These are phyloP conservation scores for Acropora yongei DNA, from an alignment of 64 coral and sea anemone species.

Conservation along the genomic window DNA sequence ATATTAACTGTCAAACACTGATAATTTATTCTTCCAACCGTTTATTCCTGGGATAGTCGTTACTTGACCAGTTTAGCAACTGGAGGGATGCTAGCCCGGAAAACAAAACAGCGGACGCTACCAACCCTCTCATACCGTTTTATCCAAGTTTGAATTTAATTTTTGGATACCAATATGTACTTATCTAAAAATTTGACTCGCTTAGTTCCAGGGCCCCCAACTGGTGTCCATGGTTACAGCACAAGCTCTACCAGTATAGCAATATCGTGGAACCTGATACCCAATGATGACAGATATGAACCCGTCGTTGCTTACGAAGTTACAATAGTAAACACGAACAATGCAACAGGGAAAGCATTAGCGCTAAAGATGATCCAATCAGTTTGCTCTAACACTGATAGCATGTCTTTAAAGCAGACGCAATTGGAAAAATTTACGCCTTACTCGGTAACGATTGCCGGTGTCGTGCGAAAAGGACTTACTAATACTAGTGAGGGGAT, in stretches of 20 bases:
- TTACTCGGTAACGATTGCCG: slow-evolving; percentile 27
- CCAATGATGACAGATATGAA: slow-evolving; percentile 9
- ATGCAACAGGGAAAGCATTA: background rate
- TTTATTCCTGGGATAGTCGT: too few relatives aligned
- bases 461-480: slow-evolving; percentile 1
- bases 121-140: too few relatives aligned
- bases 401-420: background rate
- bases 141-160: too few relatives aligned
- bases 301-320: background rate
- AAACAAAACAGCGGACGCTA: too few relatives aligned
- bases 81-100: too few relatives aligned
- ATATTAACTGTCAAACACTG: too few relatives aligned
- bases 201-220: slow-evolving; percentile 24
- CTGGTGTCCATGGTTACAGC: slow-evolving; percentile 9
- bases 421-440: slow-evolving; percentile 17
- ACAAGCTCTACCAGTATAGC: slow-evolving; percentile 64
- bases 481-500: background rate
- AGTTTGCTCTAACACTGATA: background rate
- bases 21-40: too few relatives aligned
- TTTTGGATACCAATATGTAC: too few relatives aligned
- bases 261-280: slow-evolving; percentile 29
- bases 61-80: too few relatives aligned
- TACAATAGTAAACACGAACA: background rate
- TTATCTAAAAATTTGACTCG: too few relatives aligned
- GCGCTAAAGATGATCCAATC: background rate